Percentiles rank a stretch among this genome's conserved stretches.
phyloP scores from a whole-genome alignment of 2,888 invertebrate genomes.

The Dryobotodes eremita region DNA sequence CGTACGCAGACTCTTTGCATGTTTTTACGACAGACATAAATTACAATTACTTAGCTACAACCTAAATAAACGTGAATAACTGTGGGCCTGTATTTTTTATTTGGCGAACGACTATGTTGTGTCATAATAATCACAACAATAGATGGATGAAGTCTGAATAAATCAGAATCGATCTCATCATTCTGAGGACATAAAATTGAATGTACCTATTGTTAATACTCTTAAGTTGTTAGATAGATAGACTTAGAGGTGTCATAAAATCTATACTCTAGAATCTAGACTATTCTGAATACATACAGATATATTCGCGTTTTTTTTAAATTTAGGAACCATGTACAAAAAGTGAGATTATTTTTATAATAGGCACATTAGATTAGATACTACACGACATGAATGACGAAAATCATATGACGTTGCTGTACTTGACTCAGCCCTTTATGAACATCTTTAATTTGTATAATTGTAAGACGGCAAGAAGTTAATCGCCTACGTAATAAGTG shows the following conservation, averaged over 20 bases:
- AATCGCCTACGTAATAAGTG: background rate
- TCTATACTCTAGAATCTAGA: background rate
- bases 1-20: conserved; percentile 37
- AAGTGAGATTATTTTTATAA: too few species aligned
- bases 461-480: background rate
- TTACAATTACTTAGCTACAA: conserved; percentile 61
- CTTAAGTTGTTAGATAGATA: background rate
- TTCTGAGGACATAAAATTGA: background rate
- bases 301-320: too few species aligned
- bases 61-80: conserved; percentile 33
- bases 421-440: background rate
- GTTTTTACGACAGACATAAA: conserved; percentile 59
- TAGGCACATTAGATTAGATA: background rate
- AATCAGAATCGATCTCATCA: conserved; percentile 27
- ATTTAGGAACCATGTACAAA: too few species aligned
- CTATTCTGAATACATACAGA: background rate
- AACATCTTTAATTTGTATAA: too few species aligned
- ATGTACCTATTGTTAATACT: background rate
- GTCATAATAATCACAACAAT: conserved; percentile 7
- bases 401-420: background rate
- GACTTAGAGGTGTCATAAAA: background rate
- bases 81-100: conserved; percentile 11
- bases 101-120: conserved; percentile 25
- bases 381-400: background rate
- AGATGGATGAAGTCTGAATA: conserved; percentile 11